Base-by-base conservation (phyloP, 1,140 invertebrate species). In the Pogonomyrmex barbatus region DNA sequence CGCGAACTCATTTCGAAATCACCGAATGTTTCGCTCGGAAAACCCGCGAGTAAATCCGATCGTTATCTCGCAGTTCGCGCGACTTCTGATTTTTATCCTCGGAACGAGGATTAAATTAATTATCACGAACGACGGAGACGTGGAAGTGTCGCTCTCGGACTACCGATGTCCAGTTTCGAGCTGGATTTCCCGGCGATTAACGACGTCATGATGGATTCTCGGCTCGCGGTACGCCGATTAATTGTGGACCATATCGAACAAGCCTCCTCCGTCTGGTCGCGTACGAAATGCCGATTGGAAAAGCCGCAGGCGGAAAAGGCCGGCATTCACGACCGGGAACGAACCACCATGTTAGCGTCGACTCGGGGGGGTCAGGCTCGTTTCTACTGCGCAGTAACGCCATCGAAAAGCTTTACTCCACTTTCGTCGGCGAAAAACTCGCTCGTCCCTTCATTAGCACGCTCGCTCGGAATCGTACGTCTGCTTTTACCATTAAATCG, bases 341-440 rank as follows among this genome's bases (percentile, higher is more conserved):
- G 76, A 87, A 83, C 88, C 89, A 62, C 89, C 89, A 90, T 90
- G 54, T 90, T 90, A 90, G 85, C 67, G 73, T 87, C 60, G 88
- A 56, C 33, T 45, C 73, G 47, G 65, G 88, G 24, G 79, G 68
- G 68, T 71, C 50, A 83, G 54, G 54, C 39, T 47, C 67, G 85
- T 63, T 24, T 78, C 86, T 89, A 89, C 88, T 89, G 88, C 88
- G 88, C 88, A 89, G 88, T 79, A 50, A 87, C 85, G 33, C 60
- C 65, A 65, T 50, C 75, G 63, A 85, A 79, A 89, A 77, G 62
- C 60, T 56, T 3, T 65, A 56, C 54, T 86, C 63, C 14, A 87
- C 83, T 78, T 85, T 50, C 36, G 24, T 10, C 33, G 47, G 54
- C 50, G 47, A 54, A 68, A 68, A 56, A n/a, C 4, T 45, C 9